A percentile compares a stretch with the other conserved stretches of the same genome.
Evolutionary conservation across 92 coral and sea anemone genomes (phyloP).

Genomic region (Bergia sp.): DNA sequence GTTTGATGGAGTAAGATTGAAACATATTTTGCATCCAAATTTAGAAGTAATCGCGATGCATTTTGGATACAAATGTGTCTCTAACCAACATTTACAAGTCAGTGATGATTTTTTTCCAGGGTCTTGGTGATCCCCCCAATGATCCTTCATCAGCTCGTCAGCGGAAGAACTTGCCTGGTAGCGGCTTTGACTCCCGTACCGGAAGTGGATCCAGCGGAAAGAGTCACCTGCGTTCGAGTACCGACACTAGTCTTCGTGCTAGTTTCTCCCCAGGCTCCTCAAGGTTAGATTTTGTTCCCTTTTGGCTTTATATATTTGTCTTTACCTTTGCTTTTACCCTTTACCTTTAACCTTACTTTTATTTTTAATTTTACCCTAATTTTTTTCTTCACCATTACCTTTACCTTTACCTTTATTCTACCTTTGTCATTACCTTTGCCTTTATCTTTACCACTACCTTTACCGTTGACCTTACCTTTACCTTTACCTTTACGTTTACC

Average conservation of each 20-base stretch:
- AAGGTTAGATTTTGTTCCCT: conserved; percentile 47
- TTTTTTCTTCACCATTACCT: no score
- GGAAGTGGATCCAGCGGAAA: conserved; percentile 73
- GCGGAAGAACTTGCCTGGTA: conserved; percentile 77
- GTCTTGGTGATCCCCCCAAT: conserved; percentile 91
- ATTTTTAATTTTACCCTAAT: no score
- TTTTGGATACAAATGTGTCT: background rate
- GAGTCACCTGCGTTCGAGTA: conserved; percentile 57
- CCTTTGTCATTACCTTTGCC: no score
- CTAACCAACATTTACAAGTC: background rate
- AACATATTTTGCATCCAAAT: background rate
- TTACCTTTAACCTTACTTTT: no score
- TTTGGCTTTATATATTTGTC: background rate
- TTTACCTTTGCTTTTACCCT: no score
- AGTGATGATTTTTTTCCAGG: conserved; percentile 52
- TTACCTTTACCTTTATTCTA: no score
- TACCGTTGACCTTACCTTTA: no score
- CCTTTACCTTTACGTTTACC: no score
- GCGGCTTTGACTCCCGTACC: conserved; percentile 78
- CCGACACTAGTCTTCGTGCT: conserved; percentile 52
- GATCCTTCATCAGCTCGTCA: conserved; percentile 91
- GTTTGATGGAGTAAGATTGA: no score
- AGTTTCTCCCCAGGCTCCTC: conserved; percentile 79
- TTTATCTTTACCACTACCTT: no score
- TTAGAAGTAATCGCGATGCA: background rate